Conservation (phyloP, 1,140 invertebrate genomes). For the Lithobius niger region DNA sequence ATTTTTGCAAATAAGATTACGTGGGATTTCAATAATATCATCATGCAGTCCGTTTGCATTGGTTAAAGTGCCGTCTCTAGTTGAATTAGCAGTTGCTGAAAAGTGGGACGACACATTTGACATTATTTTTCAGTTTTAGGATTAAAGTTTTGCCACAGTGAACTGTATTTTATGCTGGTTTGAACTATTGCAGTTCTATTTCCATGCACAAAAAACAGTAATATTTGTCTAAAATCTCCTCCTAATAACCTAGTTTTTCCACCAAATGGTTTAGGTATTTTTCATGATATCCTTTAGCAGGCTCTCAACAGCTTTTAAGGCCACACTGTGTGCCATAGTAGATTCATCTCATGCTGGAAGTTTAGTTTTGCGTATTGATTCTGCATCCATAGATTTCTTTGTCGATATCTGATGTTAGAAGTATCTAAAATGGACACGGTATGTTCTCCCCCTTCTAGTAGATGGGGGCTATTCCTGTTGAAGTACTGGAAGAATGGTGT, state of each 20-base stretch:
- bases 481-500: conserved; percentile 11
- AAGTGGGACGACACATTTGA: not conserved
- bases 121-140: not conserved
- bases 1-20: not conserved
- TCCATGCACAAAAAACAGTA: conserved; percentile 18
- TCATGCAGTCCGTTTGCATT: not conserved
- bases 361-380: conserved; percentile 11
- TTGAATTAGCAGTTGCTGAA: not conserved
- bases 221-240: conserved; percentile 23
- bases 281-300: conserved; percentile 19
- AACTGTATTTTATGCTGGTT: conserved; percentile 19
- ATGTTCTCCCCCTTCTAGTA: conserved; percentile 20
- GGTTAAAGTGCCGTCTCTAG: not conserved
- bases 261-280: conserved; percentile 18
- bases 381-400: conserved; percentile 3
- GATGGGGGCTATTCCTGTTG: conserved; percentile 23
- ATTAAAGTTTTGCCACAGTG: conserved; percentile 20
- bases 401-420: conserved; percentile 12
- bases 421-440: conserved; percentile 14
- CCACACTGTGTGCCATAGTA: conserved; percentile 17
- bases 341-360: conserved; percentile 23
- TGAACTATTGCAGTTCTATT: conserved; percentile 16
- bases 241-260: conserved; percentile 21
- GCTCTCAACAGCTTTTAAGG: conserved; percentile 16
- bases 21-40: not conserved